phyloP scores from a whole-genome alignment of 2,797 vertebrate species.

The Etheostoma perlongum region DNA sequence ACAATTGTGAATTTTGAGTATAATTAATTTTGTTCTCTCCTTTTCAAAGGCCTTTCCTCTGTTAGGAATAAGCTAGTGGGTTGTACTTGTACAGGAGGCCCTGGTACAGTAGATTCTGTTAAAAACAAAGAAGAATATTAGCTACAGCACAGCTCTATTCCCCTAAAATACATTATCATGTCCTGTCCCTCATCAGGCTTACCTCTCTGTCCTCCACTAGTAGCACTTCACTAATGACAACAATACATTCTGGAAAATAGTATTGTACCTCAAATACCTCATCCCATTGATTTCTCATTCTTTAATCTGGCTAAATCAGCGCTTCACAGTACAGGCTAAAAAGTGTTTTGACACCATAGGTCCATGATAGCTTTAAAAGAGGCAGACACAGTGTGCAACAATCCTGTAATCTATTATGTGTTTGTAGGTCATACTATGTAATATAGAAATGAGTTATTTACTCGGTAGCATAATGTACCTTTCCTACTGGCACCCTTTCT shows the following conservation, averaged over 20 bases:
- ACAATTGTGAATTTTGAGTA: slow-evolving; percentile 3
- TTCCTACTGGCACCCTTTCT: slow-evolving; percentile 64
- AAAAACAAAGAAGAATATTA: slow-evolving; percentile 57
- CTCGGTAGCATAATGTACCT: slow-evolving; percentile 75
- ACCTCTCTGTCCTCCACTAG: slow-evolving; percentile 22
- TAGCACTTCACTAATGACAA: slow-evolving; percentile 63
- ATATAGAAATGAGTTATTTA: slow-evolving; percentile 78
- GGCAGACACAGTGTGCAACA: slow-evolving; percentile 45
- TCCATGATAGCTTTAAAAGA: slow-evolving; percentile 56
- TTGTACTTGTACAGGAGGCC: slow-evolving; percentile 46
- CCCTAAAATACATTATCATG: slow-evolving; percentile 42
- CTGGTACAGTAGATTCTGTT: slow-evolving; percentile 53
- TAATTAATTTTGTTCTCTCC: not conserved
- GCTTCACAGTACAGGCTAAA: slow-evolving; percentile 15
- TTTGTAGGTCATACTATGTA: slow-evolving; percentile 64
- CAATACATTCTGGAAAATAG: slow-evolving; percentile 55
- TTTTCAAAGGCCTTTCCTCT: slow-evolving; percentile 18
- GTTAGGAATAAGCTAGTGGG: slow-evolving; percentile 14
- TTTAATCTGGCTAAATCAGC: slow-evolving; percentile 29
- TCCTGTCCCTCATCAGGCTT: slow-evolving; percentile 36
- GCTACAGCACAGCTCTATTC: slow-evolving; percentile 39
- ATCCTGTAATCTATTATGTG: slow-evolving; percentile 64
- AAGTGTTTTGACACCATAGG: slow-evolving; percentile 55
- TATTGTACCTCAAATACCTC: slow-evolving; percentile 23
- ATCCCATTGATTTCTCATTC: slow-evolving; percentile 54